phyloP scores from a whole-genome alignment of 92 coral and sea anemone species.

The Zoanthus sociatus region DNA sequence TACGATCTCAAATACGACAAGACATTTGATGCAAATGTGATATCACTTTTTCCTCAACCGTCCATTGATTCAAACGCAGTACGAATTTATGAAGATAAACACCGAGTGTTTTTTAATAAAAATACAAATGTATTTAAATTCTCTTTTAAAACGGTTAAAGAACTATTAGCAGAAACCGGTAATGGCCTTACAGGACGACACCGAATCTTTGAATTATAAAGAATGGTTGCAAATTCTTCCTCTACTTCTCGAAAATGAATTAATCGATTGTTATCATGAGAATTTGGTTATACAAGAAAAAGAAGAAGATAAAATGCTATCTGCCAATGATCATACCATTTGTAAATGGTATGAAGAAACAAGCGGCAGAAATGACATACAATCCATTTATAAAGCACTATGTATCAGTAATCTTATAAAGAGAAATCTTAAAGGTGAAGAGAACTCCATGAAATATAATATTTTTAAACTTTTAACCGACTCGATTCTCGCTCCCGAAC shows the following conservation, averaged over 20 bases:
- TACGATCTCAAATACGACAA: conserved; percentile 9
- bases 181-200: not conserved
- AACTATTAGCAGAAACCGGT: not conserved
- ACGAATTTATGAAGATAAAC: conserved; percentile 7
- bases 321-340: not conserved
- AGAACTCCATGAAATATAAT: not conserved
- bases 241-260: no score
- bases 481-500: conserved; percentile 4
- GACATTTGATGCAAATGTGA: not conserved
- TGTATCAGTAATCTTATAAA: not conserved
- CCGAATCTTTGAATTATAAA: not conserved
- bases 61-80: not conserved
- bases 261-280: not conserved
- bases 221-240: not conserved
- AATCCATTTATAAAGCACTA: not conserved
- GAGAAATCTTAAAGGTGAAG: not conserved
- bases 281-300: not conserved
- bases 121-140: conserved; percentile 5
- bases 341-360: not conserved
- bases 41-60: not conserved
- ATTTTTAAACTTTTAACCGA: not conserved
- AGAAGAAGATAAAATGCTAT: no score
- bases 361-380: no score
- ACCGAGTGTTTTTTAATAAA: not conserved
- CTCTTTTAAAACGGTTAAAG: not conserved